phyloP scores from a whole-genome alignment of 64 coral and sea anemone species.

The Stylophora pistillata region DNA sequence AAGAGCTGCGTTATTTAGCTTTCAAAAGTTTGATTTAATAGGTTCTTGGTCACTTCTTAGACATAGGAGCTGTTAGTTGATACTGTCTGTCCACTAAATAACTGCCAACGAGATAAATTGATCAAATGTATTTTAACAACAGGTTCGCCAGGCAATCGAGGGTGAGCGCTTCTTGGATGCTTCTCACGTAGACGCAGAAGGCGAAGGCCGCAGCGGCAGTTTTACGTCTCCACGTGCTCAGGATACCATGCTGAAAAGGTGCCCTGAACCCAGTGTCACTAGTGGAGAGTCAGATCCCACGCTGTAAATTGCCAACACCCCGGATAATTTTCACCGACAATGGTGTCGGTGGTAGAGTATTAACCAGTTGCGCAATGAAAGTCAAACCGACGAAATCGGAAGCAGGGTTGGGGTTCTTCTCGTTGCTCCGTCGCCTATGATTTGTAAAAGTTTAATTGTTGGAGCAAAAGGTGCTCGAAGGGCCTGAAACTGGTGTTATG shows the following conservation, averaged over 20 bases:
- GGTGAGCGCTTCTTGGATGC: slow-evolving; percentile 56
- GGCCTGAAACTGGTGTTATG: no score
- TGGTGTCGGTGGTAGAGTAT: no score
- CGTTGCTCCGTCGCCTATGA: no score
- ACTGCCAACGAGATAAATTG: no score
- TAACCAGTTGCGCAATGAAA: no score
- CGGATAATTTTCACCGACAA: no score
- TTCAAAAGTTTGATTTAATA: not conserved
- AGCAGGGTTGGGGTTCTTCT: no score
- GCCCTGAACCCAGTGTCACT: not conserved
- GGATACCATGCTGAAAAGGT: slow-evolving; percentile 38
- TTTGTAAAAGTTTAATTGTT: no score
- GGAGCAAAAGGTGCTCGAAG: no score
- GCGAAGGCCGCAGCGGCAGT: not conserved
- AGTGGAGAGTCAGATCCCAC: not conserved
- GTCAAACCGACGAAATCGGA: no score
- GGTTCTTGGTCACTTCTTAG: not conserved
- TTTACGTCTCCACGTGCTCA: not conserved
- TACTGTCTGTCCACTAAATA: not conserved
- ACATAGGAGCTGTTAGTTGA: not conserved
- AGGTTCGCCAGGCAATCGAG: slow-evolving; percentile 64
- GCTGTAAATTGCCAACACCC: not conserved
- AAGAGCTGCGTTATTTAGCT: not conserved
- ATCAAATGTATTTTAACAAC: not conserved
- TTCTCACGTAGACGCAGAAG: slow-evolving; percentile 46